Percentiles rank a stretch among this genome's conserved stretches.
Conservation (phyloP, 2,113 vertebrate genomes). For the Rhinolophus ferrumequinum region DNA sequence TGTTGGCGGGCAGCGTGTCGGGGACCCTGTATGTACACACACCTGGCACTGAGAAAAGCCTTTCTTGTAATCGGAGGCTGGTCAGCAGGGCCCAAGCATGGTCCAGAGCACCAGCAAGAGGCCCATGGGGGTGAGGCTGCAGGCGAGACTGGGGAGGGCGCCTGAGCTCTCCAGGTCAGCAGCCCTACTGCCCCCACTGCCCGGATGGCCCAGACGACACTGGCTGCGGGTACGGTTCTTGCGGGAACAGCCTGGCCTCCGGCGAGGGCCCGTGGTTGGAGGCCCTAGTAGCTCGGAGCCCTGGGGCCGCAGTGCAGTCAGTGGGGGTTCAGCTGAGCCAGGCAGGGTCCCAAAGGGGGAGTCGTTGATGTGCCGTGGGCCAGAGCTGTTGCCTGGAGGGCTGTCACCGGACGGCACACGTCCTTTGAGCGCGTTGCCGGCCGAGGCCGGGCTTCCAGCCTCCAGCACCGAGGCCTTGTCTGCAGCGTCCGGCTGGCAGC, state of each 20-base stretch:
- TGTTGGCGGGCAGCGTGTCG: slow-evolving; percentile 45
- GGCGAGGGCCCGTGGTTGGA: slow-evolving; percentile 93
- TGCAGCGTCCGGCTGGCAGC: slow-evolving; percentile 90
- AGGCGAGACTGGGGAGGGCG: not conserved
- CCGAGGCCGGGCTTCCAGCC: slow-evolving; percentile 77
- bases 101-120: slow-evolving; percentile 65
- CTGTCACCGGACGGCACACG: slow-evolving; percentile 74
- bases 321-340: slow-evolving; percentile 91
- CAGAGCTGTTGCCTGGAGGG: slow-evolving; percentile 89
- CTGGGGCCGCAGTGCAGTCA: slow-evolving; percentile 91
- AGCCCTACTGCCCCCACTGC: slow-evolving; percentile 40
- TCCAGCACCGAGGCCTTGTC: slow-evolving; percentile 96
- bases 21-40: slow-evolving; percentile 75
- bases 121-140: slow-evolving; percentile 47
- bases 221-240: slow-evolving; percentile 96
- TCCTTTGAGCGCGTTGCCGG: slow-evolving; percentile 86
- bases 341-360: slow-evolving; percentile 95
- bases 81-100: slow-evolving; percentile 64
- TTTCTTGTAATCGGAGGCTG: not conserved
- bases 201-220: slow-evolving; percentile 89
- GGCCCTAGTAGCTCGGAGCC: slow-evolving; percentile 91
- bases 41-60: slow-evolving; percentile 75
- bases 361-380: slow-evolving; percentile 94
- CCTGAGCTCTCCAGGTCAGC: slow-evolving; percentile 6
- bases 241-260: slow-evolving; percentile 96